Evolutionary conservation across 2,888 invertebrate species (phyloP), one percentile per base, ranked within the genome.

Genomic region (Neoitamus cyanurus): DNA sequence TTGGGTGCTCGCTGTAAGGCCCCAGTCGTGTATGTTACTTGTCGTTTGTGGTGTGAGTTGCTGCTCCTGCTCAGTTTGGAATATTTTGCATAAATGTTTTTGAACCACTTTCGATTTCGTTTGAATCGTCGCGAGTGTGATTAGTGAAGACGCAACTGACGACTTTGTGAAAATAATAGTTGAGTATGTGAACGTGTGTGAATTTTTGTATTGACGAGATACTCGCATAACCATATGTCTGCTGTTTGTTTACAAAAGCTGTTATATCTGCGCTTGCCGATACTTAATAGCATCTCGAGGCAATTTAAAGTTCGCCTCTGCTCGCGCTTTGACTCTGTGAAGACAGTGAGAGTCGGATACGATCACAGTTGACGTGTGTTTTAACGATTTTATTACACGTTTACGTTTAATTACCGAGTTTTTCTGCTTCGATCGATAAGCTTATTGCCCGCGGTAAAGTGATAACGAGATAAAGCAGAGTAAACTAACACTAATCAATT

Each of bases 371-470:
- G 25, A 25, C 42, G 75, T 75, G 42, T 42, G 34, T 75, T 75
- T 75, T 75, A 75, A 75, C 25, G 11, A 42, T 42, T 75, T 75
- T 75, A 75, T 75, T 11, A 42, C 42, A 75, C 37, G 31, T 42
- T 75, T 75, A 28, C 37, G 42, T 6, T 9, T 75, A 75, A 75
- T 75, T 75, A 75, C 1, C 37, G 9, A 15, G 70, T 70, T 70
- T 30, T 75, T 75, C 42, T 42, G 13, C 75, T 20, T 36, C 42
- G 42, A 75, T 75, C 75, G 75, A 75, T 75, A 75, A 75, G 75
- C 75, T 75, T 37, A 75, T 75, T 75, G 28, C 75, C 37, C n/a
- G 75, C 28, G 20, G 42, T 75, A 75, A 75, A 75, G 42, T 75
- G 75, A 75, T 75, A 75, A 75, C 42, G 28, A 31, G 73, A 28